A percentile compares a stretch with the other conserved stretches of the same genome.
These are phyloP conservation scores for Hydropsyche betteni DNA, from an alignment of 2,888 invertebrate genomes.

Conservation along the genomic window DNA sequence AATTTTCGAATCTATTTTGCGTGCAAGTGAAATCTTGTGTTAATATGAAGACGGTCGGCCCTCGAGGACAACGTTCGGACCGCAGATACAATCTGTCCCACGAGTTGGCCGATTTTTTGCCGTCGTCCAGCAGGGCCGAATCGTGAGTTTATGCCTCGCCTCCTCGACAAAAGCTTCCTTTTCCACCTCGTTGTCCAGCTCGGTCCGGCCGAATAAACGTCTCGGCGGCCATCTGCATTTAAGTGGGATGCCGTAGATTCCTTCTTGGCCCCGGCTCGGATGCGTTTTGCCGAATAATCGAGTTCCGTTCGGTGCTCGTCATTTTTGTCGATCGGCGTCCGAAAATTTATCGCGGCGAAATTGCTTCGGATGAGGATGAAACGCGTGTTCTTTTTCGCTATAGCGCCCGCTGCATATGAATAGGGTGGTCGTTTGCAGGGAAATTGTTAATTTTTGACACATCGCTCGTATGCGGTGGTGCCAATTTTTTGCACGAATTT, in stretches of 20 bases:
- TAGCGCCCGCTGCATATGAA: too few species aligned
- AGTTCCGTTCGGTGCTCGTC: slow-evolving; percentile 30
- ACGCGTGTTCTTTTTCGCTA: too few species aligned
- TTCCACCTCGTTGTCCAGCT: too few species aligned
- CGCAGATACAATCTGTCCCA: slow-evolving; percentile 34
- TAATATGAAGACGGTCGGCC: background rate
- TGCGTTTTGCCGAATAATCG: slow-evolving; percentile 35
- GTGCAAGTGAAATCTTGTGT: background rate
- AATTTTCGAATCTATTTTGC: background rate
- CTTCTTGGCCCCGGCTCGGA: background rate
- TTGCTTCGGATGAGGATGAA: too few species aligned
- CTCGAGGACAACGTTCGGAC: background rate
- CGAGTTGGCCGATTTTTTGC: slow-evolving; percentile 32
- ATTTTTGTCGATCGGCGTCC: slow-evolving; percentile 27
- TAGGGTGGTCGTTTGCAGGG: too few species aligned
- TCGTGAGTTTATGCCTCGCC: slow-evolving; percentile 12
- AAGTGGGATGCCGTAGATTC: slow-evolving; percentile 32
- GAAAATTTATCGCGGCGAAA: background rate
- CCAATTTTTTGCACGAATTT: too few species aligned
- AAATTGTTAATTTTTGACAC: too few species aligned
- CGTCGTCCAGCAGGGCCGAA: background rate
- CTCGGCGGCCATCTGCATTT: slow-evolving; percentile 13
- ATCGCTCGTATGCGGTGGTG: too few species aligned
- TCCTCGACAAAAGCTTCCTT: background rate
- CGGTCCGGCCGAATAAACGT: slow-evolving; percentile 1